phyloP scores from a whole-genome alignment of 2,113 vertebrate species.

The Triplophysa tibetana region DNA sequence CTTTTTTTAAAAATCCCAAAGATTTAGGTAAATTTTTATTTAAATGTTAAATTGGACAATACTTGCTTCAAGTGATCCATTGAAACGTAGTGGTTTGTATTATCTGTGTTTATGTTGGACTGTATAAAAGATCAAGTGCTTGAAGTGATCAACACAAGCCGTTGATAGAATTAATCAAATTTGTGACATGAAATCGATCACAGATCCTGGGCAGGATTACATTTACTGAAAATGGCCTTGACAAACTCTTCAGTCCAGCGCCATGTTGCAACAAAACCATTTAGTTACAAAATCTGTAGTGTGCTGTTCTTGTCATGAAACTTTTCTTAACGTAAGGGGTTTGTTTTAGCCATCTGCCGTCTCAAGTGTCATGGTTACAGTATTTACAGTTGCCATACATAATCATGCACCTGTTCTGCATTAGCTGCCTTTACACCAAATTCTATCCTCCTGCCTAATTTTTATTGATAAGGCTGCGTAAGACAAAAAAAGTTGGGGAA shows the following conservation, averaged over 20 bases:
- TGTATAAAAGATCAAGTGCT: slow-evolving; percentile 12
- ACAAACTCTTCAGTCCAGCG: not conserved
- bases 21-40: no score
- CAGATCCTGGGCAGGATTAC: not conserved
- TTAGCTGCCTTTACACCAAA: slow-evolving; percentile 2
- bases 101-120: slow-evolving; percentile 21
- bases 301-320: no score
- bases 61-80: not conserved
- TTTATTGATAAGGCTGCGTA: no score
- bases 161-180: not conserved
- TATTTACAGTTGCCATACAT: not conserved
- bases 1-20: not conserved
- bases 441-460: not conserved
- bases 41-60: no score
- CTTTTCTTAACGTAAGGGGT: no score
- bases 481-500: not conserved
- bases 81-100: not conserved
- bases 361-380: slow-evolving; percentile 6
- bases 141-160: not conserved
- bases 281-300: no score
- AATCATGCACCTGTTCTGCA: slow-evolving; percentile 30
- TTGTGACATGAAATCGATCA: not conserved
- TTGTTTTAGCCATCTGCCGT: not conserved
- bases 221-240: slow-evolving; percentile 1
- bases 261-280: no score